Evolutionary conservation across 2,797 vertebrate genomes (phyloP), one percentile per base, ranked within the genome.

Genomic region (Leptodactylus fallax): DNA sequence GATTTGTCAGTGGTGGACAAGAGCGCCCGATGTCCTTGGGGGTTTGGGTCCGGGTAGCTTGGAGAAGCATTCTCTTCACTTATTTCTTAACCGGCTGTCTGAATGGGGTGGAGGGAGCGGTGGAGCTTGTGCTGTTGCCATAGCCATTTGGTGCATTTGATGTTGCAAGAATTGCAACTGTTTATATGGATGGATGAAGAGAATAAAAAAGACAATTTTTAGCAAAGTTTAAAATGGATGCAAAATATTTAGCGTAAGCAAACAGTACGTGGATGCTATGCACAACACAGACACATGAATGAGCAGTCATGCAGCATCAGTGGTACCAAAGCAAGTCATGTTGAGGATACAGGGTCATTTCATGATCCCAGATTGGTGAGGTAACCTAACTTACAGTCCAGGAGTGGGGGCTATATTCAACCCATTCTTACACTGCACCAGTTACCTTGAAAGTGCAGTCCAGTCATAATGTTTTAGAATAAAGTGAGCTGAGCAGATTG

Each of bases 41-140:
- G 95, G 92, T 98, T 92, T 84, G 93, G 92, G 89, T 96, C 95
- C 87, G 95, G 92, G 49, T 23, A 53, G 49, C 9, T 23, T 2
- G 6, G 95, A 94, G 7, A 95, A 93, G 93, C 96, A 95, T 95
- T 97, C 96, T 94, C 97, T 98, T 95, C 96, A 94, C 94, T 97
- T 98, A 99, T 96, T 99, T 99, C 97, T 98, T 99, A 97, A 96
- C 94, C 95, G 97, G 96, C 92, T 98, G 97, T 95, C 96, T 97
- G 97, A 96, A 97, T 95, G 98, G 88, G 92, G 97, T 27, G 91
- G 94, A 13, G 63, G 94, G 80, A 77, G 96, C 45, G 94, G 96
- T 58, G 92, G 95, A 91, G 94, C 96, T 94, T 93, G 96, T 90
- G 95, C 95, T 90, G 95, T 95, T 89, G 95, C 96, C 90, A 88